Evolutionary conservation across 2,113 vertebrate genomes (phyloP).

Genomic region (Hirundichthys speculiger): DNA sequence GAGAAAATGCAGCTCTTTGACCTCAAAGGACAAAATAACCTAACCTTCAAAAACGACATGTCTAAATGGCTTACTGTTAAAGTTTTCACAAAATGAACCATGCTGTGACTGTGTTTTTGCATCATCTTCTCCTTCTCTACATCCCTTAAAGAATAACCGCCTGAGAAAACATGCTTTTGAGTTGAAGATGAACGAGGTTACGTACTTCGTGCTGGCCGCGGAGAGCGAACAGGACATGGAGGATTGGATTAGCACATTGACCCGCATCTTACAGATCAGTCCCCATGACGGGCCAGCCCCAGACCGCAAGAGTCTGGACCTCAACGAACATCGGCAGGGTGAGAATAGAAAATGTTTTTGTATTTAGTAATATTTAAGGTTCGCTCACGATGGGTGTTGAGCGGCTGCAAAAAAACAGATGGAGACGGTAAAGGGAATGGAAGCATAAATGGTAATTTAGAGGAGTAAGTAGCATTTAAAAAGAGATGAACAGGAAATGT

Average conservation of each 20-base stretch:
- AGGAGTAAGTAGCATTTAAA: slow-evolving; percentile 13
- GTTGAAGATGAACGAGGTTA: slow-evolving; percentile 98
- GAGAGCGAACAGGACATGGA: slow-evolving; percentile 99
- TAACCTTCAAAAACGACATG: no score
- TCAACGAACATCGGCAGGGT: slow-evolving; percentile 91
- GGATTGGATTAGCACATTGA: slow-evolving; percentile 96
- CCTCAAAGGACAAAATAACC: no score
- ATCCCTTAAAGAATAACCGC: slow-evolving; percentile 83
- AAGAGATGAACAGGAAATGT: slow-evolving; percentile 4
- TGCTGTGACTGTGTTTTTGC: background rate
- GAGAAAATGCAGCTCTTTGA: no score
- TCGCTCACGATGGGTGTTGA: background rate
- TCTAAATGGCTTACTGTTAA: no score
- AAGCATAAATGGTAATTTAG: slow-evolving; percentile 21
- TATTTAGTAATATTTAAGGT: background rate
- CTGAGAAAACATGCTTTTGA: slow-evolving; percentile 97
- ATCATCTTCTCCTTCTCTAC: slow-evolving; percentile 14
- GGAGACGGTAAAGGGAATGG: background rate
- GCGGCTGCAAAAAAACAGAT: background rate
- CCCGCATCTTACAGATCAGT: slow-evolving; percentile 95
- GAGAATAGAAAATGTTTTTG: slow-evolving; percentile 42
- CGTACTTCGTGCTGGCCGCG: slow-evolving; percentile 97
- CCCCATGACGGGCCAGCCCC: slow-evolving; percentile 87
- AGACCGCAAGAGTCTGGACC: slow-evolving; percentile 91
- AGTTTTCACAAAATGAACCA: no score